A percentile compares a stretch with the other conserved stretches of the same genome.
Evolutionary conservation across 2,797 vertebrate genomes (phyloP).

Genomic region (Platyrinchus mystaceus): DNA sequence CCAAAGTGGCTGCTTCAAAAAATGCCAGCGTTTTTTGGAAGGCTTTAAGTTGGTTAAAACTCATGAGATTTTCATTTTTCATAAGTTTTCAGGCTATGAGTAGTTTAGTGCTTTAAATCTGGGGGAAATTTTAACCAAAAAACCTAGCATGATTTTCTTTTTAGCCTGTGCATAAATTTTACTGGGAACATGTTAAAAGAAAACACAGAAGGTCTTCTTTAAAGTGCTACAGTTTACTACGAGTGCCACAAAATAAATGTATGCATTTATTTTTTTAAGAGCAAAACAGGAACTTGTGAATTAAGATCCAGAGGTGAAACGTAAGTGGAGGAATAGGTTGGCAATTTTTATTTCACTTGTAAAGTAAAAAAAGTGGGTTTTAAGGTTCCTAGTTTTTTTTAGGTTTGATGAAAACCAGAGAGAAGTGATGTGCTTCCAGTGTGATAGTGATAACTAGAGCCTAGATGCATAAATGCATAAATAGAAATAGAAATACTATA

Average conservation of each 20-base stretch:
- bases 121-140: neutral
- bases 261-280: neutral
- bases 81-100: constrained; percentile 27
- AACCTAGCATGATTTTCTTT: neutral
- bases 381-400: neutral
- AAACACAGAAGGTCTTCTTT: constrained; percentile 47
- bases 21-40: neutral
- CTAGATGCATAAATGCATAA: neutral
- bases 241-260: constrained; percentile 25
- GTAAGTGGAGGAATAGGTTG: neutral
- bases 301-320: constrained; percentile 38
- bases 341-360: constrained; percentile 16
- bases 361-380: constrained; percentile 1
- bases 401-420: neutral
- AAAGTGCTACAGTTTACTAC: constrained; percentile 48
- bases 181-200: constrained; percentile 34
- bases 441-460: neutral
- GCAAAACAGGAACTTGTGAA: constrained; percentile 6
- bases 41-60: neutral
- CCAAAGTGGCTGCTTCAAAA: neutral
- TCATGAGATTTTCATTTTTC: neutral
- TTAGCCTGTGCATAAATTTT: constrained; percentile 41
- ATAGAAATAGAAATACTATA: neutral
- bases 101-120: constrained; percentile 34
- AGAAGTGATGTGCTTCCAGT: neutral